Conservation (phyloP, 2,888 invertebrate species). For the Callimorpha dominula region DNA sequence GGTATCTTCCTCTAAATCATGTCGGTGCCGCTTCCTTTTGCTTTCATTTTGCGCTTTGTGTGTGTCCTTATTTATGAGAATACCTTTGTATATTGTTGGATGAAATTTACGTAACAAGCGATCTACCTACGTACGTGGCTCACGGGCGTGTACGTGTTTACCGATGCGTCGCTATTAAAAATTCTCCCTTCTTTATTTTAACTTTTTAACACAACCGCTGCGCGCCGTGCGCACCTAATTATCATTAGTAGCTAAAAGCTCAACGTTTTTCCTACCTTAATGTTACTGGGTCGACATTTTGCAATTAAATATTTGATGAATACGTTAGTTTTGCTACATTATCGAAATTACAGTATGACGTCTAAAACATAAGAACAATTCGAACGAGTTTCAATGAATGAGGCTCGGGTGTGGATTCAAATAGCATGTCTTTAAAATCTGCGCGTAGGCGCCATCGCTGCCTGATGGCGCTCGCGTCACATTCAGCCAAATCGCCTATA, state of each 20-base stretch:
- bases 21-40: slow-evolving; percentile 52
- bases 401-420: slow-evolving; percentile 13
- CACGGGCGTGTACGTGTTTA: slow-evolving; percentile 2
- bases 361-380: neutral
- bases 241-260: neutral
- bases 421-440: slow-evolving; percentile 26
- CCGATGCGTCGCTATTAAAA: slow-evolving; percentile 20
- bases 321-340: too few relatives aligned
- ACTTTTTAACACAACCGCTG: neutral
- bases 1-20: slow-evolving; percentile 58
- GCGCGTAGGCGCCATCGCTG: slow-evolving; percentile 29
- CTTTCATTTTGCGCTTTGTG: slow-evolving; percentile 62
- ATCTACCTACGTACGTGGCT: slow-evolving; percentile 17
- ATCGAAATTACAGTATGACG: neutral
- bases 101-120: slow-evolving; percentile 52
- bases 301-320: neutral
- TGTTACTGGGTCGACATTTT: neutral
- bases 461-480: too few relatives aligned
- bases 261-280: neutral
- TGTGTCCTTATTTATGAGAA: slow-evolving; percentile 63
- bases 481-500: slow-evolving; percentile 28
- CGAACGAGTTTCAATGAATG: neutral
- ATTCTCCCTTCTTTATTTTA: neutral
- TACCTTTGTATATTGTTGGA: slow-evolving; percentile 57
- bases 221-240: too few relatives aligned